A percentile compares a stretch with the other conserved stretches of the same genome.
phyloP scores from a whole-genome alignment of 2,113 vertebrate genomes.

The Lagopus leucura region DNA sequence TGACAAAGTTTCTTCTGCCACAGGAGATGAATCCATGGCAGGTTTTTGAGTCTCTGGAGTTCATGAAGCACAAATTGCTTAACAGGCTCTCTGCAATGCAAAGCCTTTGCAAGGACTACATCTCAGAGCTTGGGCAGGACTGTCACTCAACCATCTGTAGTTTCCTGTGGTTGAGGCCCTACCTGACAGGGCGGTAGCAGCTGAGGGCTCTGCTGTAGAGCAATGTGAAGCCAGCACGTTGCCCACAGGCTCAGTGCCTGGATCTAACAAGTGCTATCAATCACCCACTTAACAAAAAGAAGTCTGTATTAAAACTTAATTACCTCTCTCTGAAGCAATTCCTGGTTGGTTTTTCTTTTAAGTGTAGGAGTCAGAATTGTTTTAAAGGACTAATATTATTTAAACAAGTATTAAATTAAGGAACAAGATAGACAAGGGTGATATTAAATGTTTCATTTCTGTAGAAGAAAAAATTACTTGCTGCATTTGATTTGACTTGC shows the following conservation, averaged over 20 bases:
- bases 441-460: not conserved
- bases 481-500: not conserved
- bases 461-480: not conserved
- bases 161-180: not conserved
- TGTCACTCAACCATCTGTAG: not conserved
- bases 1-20: not conserved
- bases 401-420: conserved; percentile 27
- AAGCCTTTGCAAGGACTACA: not conserved
- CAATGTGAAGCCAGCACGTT: not conserved
- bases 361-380: not conserved
- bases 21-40: not conserved
- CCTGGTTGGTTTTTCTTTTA: not conserved
- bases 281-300: not conserved
- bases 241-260: not conserved
- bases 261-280: not conserved
- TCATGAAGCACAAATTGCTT: not conserved
- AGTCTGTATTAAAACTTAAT: not conserved
- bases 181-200: not conserved
- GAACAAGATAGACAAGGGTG: not conserved
- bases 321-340: not conserved
- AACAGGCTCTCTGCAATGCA: not conserved
- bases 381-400: not conserved
- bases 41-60: not conserved
- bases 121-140: not conserved
- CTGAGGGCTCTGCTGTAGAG: not conserved